Conservation (phyloP, 2,797 vertebrate species). For the Aselliscus stoliczkanus region DNA sequence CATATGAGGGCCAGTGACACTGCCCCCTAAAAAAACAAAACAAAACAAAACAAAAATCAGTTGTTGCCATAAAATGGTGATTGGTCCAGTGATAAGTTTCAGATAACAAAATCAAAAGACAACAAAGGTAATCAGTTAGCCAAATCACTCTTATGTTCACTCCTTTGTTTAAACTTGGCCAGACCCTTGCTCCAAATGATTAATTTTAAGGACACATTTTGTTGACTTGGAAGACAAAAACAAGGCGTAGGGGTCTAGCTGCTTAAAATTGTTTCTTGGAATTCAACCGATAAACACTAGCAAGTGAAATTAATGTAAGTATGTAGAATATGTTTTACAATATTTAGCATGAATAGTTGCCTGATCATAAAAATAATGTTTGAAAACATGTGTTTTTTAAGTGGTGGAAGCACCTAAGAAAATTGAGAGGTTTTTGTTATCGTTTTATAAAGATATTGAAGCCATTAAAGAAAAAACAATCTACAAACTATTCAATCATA, state of each 20-base stretch:
- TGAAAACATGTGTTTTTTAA: constrained; percentile 66
- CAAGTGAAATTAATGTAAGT: constrained; percentile 50
- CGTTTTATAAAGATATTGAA: constrained; percentile 50
- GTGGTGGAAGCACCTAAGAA: constrained; percentile 49
- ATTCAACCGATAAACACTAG: constrained; percentile 64
- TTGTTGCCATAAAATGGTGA: not conserved
- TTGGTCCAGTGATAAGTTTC: not conserved
- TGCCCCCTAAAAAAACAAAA: no score
- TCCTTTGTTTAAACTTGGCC: not conserved
- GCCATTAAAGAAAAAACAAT: constrained; percentile 67
- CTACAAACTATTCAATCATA: constrained; percentile 68
- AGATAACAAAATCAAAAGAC: not conserved
- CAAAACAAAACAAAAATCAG: no score
- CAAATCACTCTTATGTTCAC: no score
- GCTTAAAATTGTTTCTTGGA: constrained; percentile 45
- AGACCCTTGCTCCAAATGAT: not conserved
- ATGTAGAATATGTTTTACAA: constrained; percentile 48
- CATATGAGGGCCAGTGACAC: no score
- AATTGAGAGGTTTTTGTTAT: constrained; percentile 7
- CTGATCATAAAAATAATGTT: constrained; percentile 45
- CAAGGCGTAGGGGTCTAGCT: not conserved
- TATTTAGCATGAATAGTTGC: constrained; percentile 34
- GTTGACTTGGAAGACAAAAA: not conserved
- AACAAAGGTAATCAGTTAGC: not conserved
- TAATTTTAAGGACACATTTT: not conserved